Evolutionary conservation across 2,888 invertebrate species (phyloP).

Genomic region (Drepana falcataria): DNA sequence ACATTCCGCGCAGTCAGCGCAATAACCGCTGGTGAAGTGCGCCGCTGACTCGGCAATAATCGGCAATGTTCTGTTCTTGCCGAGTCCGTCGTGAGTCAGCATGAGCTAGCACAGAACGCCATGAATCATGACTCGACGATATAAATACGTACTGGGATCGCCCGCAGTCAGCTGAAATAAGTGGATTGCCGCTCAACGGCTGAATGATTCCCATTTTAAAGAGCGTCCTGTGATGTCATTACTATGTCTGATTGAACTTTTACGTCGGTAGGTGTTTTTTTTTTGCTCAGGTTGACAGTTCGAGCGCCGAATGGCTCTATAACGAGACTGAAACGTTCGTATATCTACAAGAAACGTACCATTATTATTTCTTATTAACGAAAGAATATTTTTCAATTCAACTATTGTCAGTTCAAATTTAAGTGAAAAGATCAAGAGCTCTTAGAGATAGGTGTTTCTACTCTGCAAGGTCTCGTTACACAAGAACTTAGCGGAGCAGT

Average conservation of each 20-base stretch:
- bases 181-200: conserved; percentile 67
- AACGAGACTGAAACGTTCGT: too few species aligned
- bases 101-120: conserved; percentile 32
- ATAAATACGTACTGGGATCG: conserved; percentile 46
- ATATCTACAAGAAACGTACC: too few species aligned
- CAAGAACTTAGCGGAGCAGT: too few species aligned
- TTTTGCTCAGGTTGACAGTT: too few species aligned
- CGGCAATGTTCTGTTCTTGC: conserved; percentile 24
- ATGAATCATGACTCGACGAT: conserved; percentile 58
- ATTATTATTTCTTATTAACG: too few species aligned
- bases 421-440: too few species aligned
- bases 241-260: conserved; percentile 22
- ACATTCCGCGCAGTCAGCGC: conserved; percentile 53
- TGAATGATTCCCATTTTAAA: conserved; percentile 60
- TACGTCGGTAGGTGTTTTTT: conserved; percentile 15
- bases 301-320: too few species aligned
- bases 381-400: too few species aligned
- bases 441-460: too few species aligned
- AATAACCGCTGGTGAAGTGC: conserved; percentile 52
- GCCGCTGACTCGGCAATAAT: conserved; percentile 47
- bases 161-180: conserved; percentile 66
- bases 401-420: too few species aligned
- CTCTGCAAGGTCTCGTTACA: too few species aligned
- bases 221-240: conserved; percentile 41
- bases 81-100: conserved; percentile 61